Conservation (phyloP, 1,140 invertebrate genomes). For the Drosophila neocordata region DNA sequence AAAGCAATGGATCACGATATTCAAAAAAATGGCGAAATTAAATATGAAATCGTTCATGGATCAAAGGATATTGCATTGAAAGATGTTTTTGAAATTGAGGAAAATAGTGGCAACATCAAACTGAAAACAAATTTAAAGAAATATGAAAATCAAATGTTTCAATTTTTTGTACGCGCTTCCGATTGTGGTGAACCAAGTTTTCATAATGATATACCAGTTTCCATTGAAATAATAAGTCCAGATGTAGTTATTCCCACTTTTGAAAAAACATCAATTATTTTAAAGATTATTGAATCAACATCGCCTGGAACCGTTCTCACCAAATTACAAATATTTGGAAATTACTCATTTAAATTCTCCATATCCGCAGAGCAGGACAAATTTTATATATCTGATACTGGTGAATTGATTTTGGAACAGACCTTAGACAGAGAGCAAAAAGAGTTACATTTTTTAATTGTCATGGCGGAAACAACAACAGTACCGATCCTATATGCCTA, state of each 20-base stretch:
- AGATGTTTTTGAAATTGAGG: conserved; percentile 87
- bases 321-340: conserved; percentile 85
- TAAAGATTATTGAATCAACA: conserved; percentile 92
- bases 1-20: conserved; percentile 89
- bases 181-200: conserved; percentile 89
- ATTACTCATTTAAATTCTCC: conserved; percentile 86
- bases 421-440: conserved; percentile 90
- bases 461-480: conserved; percentile 91
- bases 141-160: conserved; percentile 82
- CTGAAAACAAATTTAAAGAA: conserved; percentile 24
- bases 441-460: conserved; percentile 89
- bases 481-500: conserved; percentile 89
- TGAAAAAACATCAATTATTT: conserved; percentile 88
- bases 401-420: conserved; percentile 88
- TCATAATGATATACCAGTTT: conserved; percentile 91
- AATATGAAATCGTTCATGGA: conserved; percentile 89
- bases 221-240: conserved; percentile 89
- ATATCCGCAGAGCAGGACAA: conserved; percentile 85
- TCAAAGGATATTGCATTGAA: conserved; percentile 85
- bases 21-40: conserved; percentile 87
- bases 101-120: conserved; percentile 87
- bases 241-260: conserved; percentile 89
- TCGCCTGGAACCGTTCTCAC: conserved; percentile 87
- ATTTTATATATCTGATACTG: conserved; percentile 90
- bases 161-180: conserved; percentile 94